Evolutionary conservation across 2,888 invertebrate species (phyloP).

Genomic region (Hylaea fasciaria): DNA sequence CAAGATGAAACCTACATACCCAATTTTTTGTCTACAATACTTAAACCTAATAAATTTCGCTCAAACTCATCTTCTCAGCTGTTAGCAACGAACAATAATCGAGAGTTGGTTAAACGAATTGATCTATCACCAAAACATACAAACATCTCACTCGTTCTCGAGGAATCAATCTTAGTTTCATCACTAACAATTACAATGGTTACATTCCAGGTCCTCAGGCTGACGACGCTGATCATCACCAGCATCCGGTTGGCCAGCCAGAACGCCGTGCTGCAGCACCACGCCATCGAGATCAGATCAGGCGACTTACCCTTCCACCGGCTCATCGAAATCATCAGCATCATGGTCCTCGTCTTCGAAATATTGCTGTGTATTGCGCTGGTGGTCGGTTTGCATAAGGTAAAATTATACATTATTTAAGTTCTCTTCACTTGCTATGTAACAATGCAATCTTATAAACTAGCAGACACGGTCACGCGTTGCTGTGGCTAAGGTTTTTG

Average conservation of each 20-base stretch:
- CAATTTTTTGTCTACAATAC: too few species aligned
- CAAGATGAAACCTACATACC: too few species aligned
- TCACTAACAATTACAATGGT: neutral
- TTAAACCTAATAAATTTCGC: too few species aligned
- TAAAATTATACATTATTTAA: conserved; percentile 11
- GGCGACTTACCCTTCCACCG: conserved; percentile 12
- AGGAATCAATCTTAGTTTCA: too few species aligned
- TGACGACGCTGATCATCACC: conserved; percentile 1
- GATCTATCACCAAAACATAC: too few species aligned
- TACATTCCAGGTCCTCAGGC: conserved; percentile 7
- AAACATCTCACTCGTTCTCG: too few species aligned
- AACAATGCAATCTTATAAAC: too few species aligned
- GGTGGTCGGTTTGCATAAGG: conserved; percentile 46
- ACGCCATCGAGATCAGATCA: neutral
- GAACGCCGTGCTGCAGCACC: conserved; percentile 8
- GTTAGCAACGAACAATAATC: too few species aligned
- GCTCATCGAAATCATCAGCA: conserved; percentile 17
- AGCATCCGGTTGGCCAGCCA: conserved; percentile 8
- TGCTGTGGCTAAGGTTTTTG: too few species aligned
- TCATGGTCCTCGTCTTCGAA: conserved; percentile 31
- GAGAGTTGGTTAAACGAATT: too few species aligned
- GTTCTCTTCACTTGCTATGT: neutral
- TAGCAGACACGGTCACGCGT: too few species aligned
- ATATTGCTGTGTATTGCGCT: conserved; percentile 37
- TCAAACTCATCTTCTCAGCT: too few species aligned